Base-by-base conservation (phyloP, 2,888 invertebrate species). In the Calephelis perditalis region DNA sequence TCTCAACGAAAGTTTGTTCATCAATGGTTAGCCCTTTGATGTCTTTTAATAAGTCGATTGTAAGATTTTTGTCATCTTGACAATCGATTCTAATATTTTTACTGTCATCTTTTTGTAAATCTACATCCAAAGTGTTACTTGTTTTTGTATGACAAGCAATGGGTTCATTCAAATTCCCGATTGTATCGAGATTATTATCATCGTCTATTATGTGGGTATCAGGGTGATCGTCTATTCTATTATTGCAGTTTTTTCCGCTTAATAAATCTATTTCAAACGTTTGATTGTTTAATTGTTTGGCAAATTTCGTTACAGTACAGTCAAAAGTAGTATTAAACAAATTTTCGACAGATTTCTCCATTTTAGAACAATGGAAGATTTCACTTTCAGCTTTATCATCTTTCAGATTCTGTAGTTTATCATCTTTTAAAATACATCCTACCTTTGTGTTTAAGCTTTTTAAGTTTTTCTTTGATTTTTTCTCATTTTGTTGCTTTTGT, bases 401-500 rank as follows among this genome's bases (percentile, higher is more conserved):
- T 49, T 49, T 26, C 26, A 26, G 26, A 12, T 49, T 49, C 8
- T 49, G 9, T 5, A 8, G 3, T 2, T 49, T 49, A 10, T 49
- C 8, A 15, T 49, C 5, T 49, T 15, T 15, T 15, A 8, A 15
- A 8, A 49, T 26, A 49, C 49, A 49, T 26, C 15, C 49, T 26
- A 49, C 78, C 54, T 70, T 64, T 60, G 65, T 61, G 26, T 62
- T 45, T 46, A 46, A 36, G 67, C 67, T 59, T 70, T 79, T 62
- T 76, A 80, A 62, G 67, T 73, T 55, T 75, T 75, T 68, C 69
- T 82, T 78, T 4, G 80, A 78, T 66, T 77, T 82, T 63, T 82
- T 71, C 63, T 76, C 76, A 60, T 77, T 81, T 59, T 70, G 63
- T 15, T 54, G 49, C 57, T 57, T 62, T n/a, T 44, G 15, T 59